Percentiles rank a stretch among this genome's conserved stretches.
Evolutionary conservation across 2,113 vertebrate genomes (phyloP).

Genomic region (Alethe diademata): DNA sequence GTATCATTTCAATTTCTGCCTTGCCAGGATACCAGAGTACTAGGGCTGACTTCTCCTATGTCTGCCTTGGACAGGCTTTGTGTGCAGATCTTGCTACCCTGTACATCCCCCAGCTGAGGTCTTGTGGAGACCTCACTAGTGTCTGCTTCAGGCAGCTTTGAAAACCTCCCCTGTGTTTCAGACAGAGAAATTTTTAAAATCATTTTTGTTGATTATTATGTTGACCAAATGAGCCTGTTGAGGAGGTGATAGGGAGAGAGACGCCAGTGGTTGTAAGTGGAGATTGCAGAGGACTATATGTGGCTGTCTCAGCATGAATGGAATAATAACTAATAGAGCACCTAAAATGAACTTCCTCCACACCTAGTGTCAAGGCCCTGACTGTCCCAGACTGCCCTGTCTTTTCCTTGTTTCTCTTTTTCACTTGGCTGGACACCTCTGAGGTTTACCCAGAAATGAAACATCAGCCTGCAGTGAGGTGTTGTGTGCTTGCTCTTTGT

Average conservation of each 20-base stretch:
- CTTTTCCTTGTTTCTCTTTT: background rate
- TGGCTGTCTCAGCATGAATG: background rate
- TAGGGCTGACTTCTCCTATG: background rate
- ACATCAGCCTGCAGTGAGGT: background rate
- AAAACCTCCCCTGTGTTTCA: background rate
- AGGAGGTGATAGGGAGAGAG: background rate
- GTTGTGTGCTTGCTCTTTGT: background rate
- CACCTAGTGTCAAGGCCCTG: background rate
- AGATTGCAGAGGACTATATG: background rate
- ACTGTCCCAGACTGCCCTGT: fast-evolving
- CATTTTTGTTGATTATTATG: background rate
- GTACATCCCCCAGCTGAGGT: background rate
- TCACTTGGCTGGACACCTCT: background rate
- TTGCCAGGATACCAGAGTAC: background rate
- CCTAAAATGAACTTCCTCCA: background rate
- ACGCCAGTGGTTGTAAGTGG: fast-evolving
- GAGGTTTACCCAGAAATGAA: background rate
- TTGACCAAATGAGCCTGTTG: background rate
- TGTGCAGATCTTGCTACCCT: background rate
- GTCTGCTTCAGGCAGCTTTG: background rate
- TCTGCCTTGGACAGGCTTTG: background rate
- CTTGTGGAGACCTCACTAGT: background rate
- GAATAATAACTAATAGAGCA: background rate
- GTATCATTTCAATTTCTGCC: background rate
- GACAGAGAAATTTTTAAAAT: background rate